These are phyloP conservation scores for Lithobates pipiens DNA, from an alignment of 2,797 vertebrate species.

Conservation along the genomic window DNA sequence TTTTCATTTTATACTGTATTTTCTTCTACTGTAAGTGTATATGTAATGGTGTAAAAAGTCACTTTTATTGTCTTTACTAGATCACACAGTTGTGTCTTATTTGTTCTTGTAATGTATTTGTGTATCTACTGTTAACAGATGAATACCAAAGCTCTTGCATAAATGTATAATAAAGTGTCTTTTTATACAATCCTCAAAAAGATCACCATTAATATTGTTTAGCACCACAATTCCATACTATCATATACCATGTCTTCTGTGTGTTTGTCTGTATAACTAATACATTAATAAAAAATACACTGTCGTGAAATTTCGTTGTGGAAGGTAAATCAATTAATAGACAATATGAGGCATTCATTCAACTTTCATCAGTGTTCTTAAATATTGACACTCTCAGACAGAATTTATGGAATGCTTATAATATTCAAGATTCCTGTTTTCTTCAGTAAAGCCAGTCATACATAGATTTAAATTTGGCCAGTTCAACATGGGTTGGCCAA, in stretches of 20 bases:
- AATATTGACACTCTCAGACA: background rate
- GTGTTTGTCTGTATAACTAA: background rate
- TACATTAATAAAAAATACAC: background rate
- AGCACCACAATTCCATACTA: background rate
- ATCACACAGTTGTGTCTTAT: background rate
- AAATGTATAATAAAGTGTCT: background rate
- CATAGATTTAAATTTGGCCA: too few relatives aligned
- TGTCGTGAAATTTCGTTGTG: background rate
- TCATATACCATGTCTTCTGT: background rate
- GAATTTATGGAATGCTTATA: too few relatives aligned
- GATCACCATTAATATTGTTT: background rate
- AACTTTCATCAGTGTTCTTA: background rate
- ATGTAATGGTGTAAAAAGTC: background rate
- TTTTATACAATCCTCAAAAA: background rate
- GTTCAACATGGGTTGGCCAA: too few relatives aligned
- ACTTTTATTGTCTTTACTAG: background rate
- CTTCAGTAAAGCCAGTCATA: too few relatives aligned
- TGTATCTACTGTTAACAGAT: background rate
- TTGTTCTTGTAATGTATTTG: background rate
- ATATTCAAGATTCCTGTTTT: background rate
- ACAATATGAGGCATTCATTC: too few relatives aligned
- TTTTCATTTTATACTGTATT: too few relatives aligned
- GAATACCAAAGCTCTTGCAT: background rate
- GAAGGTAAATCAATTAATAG: background rate
- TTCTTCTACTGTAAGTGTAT: background rate